Evolutionary conservation across 2,888 invertebrate species (phyloP), one percentile per base, ranked within the genome.

Genomic region (Ormyrus pomaceus): DNA sequence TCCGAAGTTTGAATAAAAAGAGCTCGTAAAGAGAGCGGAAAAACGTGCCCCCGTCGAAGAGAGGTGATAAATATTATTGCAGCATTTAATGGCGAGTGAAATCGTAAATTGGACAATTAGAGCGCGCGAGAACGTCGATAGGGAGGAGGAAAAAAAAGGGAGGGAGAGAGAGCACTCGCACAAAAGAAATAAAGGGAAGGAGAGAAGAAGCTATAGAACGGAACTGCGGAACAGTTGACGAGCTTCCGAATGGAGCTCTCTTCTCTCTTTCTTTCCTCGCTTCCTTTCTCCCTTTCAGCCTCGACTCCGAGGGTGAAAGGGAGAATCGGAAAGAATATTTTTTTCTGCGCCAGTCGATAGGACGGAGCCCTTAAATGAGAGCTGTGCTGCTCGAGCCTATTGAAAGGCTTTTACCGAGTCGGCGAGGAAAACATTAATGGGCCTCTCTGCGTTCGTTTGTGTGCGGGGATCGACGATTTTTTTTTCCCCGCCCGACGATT

Each of bases 31-130:
- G 53, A 10, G 34, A 34, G 34, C 34, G 8, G 64, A 73, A 56
- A 71, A 73, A 1, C 62, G 8, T 5, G 53, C 11, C 7, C 34
- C 34, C 2, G 34, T 34, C 34, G 34, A 34, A 13, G 55, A 10
- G 51, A 65, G 19, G 46, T 4, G 65, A 72, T 77, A 71, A 77
- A 77, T 72, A 77, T 77, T 77, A 77, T 77, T 53, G 65, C 58
- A 48, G 45, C 58, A 19, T 65, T 65, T 71, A 76, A 77, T 77
- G 58, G 71, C 10, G 71, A 19, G 59, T 65, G 50, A 77, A 77
- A 66, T 77, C 58, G 77, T 71, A 71, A 77, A 77, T 77, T 71
- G 71, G 53, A 77, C 77, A 71, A 77, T 77, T 77, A 77, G 71
- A 59, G 34, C 59, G 19, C 45, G 58, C 19, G 69, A 5, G 11